Evolutionary conservation across 2,113 vertebrate species (phyloP), one percentile per base, ranked within the genome.

Genomic region (Trochalopteron elliotii): DNA sequence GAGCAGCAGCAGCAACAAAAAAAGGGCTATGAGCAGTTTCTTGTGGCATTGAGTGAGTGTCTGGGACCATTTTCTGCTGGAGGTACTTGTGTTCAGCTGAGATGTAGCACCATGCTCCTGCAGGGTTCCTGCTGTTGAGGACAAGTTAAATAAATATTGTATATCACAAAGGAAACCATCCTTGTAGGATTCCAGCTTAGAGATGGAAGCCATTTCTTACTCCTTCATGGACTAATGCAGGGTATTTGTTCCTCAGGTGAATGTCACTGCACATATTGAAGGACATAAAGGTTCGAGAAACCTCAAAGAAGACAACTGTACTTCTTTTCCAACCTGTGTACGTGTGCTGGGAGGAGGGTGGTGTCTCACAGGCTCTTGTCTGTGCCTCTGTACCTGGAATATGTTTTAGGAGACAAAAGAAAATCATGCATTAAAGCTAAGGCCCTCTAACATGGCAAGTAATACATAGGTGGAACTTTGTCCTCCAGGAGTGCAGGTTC

Each of bases 281-380:
- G 40, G 11, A 45, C 28, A 37, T 10, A 5, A 9, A 84, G 3
- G 23, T 50, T 78, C 81, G 45, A n/a, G 31, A 91, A 65, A 33
- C 9, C 20, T 23, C 42, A n/a, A 44, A 68, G 24, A 42, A 87
- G 33, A 57, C 19, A 89, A 11, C 2, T 31, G 15, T 87, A 37
- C 11, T n/a, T 44, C 5, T 79, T 79, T 59, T 37, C 17, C 7
- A 30, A 27, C 2, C 5, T 28, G 5, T 33, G 9, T 30, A 8
- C 5, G 1, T 33, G 21, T 19, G 7, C 31, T 45, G 12, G 2
- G 13, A 42, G 2, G 1, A 9, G 37, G 37, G 37, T 39, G 10
- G 37, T 39, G 37, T 47, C n/a, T 56, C 37, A 52, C 27, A 61
- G 14, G 4, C 40, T 81, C 50, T 56, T 15, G 12, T 16, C 52